phyloP scores from a whole-genome alignment of 2,888 invertebrate genomes.

The Chromoteleia sp. region DNA sequence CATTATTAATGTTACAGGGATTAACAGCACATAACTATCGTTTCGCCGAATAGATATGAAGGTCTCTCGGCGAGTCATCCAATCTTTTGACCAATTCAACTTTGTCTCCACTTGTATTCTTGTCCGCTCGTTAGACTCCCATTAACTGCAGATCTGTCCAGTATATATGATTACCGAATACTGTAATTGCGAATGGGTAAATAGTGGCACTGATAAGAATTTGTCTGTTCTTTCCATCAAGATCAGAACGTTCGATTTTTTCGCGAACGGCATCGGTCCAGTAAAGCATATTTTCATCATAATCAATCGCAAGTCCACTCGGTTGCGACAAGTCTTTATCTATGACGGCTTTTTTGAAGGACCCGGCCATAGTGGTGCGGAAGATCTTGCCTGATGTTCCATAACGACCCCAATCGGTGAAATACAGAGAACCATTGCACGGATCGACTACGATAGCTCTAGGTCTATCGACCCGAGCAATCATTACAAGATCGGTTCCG shows the following conservation, averaged over 20 bases:
- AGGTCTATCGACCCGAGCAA: constrained; percentile 96
- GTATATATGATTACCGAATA: constrained; percentile 95
- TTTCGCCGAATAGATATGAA: constrained; percentile 93
- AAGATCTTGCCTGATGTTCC: constrained; percentile 97
- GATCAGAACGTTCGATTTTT: constrained; percentile 96
- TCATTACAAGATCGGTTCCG: constrained; percentile 94
- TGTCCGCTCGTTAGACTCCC: constrained; percentile 98
- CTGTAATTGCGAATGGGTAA: constrained; percentile 97
- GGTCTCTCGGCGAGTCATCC: constrained; percentile 96
- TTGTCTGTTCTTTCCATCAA: constrained; percentile 95
- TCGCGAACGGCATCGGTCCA: constrained; percentile 99
- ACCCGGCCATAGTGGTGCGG: constrained; percentile 98
- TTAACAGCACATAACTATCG: constrained; percentile 93
- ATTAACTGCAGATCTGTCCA: constrained; percentile 98
- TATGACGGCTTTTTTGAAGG: constrained; percentile 94
- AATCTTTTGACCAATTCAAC: constrained; percentile 96
- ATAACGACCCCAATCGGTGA: constrained; percentile 97
- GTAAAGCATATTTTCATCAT: constrained; percentile 95
- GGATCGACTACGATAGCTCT: constrained; percentile 98
- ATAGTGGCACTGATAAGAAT: constrained; percentile 95
- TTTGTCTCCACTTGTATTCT: constrained; percentile 98
- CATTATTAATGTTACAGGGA: constrained; percentile 95
- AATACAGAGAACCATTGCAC: constrained; percentile 97
- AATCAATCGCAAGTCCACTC: constrained; percentile 97
- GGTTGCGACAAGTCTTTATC: constrained; percentile 97